Base-by-base conservation (phyloP, 2,888 invertebrate genomes). In the Eristalis arbustorum region DNA sequence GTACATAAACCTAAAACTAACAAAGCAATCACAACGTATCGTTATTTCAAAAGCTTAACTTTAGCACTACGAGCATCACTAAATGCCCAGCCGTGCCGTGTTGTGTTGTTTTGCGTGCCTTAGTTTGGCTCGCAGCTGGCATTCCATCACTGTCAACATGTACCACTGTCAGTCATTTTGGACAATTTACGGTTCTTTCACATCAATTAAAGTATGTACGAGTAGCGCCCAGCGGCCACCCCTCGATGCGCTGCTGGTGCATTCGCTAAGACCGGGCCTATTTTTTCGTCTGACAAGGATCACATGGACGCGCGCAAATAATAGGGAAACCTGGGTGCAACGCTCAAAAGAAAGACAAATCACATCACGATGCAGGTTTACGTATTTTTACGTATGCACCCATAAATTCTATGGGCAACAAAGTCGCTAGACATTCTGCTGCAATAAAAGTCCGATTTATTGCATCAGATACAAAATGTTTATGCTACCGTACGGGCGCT, bases 391-490 rank as follows among this genome's bases (percentile, higher is more conserved):
- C 87, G 87, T 87, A 87, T 87, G 87, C 87, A 87, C 74, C 87
- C 87, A 87, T 87, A 87, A 87, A 87, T 87, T 79, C 82, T 81
- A 82, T 63, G 63, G 78, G 87, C 87, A 87, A 87, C 87, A 87
- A 87, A 87, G 87, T 87, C 87, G 87, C 87, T 82, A 87, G 87
- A 87, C 87, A 87, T 87, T 87, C 72, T 87, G 87, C 87, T 87
- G 87, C 87, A 87, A 87, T 87, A 87, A 87, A 87, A 87, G 87
- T 87, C 87, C 87, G 75, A 87, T 87, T 87, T 87, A 87, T 87
- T 87, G 87, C 87, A 87, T 87, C 87, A 87, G 87, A 87, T 87
- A 87, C 87, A 87, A 87, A 87, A 87, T 87, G 87, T 78, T 87
- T 87, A 82, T 78, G 87, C 71, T 57, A 78, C 75, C 28, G 75